Conservation (phyloP, 1,140 invertebrate genomes). For the Mya arenaria region DNA sequence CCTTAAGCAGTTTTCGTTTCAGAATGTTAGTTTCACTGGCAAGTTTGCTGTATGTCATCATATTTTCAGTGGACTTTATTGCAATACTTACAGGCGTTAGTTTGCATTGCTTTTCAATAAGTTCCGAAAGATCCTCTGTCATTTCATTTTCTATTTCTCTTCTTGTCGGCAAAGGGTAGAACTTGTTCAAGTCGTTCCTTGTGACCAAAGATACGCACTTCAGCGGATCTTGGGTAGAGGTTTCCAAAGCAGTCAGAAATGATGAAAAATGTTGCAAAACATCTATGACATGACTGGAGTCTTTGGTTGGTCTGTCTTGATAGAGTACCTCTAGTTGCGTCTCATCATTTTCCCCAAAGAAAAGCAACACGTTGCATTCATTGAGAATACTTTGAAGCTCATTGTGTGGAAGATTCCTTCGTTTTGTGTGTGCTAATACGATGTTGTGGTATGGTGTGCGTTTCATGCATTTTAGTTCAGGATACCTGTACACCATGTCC, state of each 20-base stretch:
- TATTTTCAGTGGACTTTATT: constrained; percentile 53
- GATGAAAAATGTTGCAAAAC: constrained; percentile 63
- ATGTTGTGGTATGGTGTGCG: constrained; percentile 64
- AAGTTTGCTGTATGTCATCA: constrained; percentile 49
- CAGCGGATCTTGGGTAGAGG: too few relatives aligned
- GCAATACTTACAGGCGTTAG: constrained; percentile 55
- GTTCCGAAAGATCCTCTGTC: neutral
- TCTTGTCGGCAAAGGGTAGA: constrained; percentile 42
- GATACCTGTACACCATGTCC: constrained; percentile 66
- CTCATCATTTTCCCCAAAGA: constrained; percentile 36
- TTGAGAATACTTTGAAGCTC: constrained; percentile 52
- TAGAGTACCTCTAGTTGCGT: constrained; percentile 58
- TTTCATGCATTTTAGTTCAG: constrained; percentile 58
- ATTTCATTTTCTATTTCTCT: neutral
- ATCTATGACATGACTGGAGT: constrained; percentile 59
- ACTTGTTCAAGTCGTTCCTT: constrained; percentile 43
- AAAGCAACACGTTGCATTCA: constrained; percentile 63
- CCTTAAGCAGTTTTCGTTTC: neutral
- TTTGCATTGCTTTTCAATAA: constrained; percentile 49
- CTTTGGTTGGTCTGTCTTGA: constrained; percentile 62
- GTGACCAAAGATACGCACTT: constrained; percentile 58
- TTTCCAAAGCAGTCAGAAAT: constrained; percentile 44
- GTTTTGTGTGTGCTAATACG: constrained; percentile 43
- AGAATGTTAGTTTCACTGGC: constrained; percentile 12
- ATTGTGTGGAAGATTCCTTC: neutral